These are phyloP conservation scores for Amphiura filiformis DNA, from an alignment of 35 echinoderm and acorn worm species.

Conservation along the genomic window DNA sequence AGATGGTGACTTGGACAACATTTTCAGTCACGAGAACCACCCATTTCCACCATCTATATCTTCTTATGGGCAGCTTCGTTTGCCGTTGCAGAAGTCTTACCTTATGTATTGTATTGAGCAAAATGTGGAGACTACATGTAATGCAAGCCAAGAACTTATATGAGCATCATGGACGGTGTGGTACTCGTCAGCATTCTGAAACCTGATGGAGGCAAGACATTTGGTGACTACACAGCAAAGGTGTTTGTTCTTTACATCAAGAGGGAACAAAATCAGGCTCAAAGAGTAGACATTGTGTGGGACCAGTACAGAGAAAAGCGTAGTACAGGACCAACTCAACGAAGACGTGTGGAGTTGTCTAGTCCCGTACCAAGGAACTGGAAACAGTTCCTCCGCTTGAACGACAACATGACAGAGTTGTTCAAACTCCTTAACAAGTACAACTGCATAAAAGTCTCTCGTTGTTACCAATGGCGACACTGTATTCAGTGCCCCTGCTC, in stretches of 20 bases:
- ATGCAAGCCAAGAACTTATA: constrained; percentile 24
- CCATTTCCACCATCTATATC: constrained; percentile 22
- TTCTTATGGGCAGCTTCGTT: constrained; percentile 20
- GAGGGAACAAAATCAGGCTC: background rate
- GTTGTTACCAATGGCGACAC: constrained; percentile 14
- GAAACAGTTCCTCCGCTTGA: constrained; percentile 37
- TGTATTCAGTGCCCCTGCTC: constrained; percentile 1
- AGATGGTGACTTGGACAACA: no score
- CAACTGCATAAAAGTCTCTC: background rate
- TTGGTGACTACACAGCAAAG: constrained; percentile 12
- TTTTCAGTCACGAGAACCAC: constrained; percentile 55
- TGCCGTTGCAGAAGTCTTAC: background rate
- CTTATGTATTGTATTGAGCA: background rate
- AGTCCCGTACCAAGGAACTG: constrained; percentile 31
- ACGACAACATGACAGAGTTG: constrained; percentile 24
- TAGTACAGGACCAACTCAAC: constrained; percentile 28
- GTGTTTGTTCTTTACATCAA: constrained; percentile 27
- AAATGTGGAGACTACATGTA: background rate
- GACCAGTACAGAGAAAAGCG: constrained; percentile 36
- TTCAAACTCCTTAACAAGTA: constrained; percentile 18
- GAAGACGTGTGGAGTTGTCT: constrained; percentile 21
- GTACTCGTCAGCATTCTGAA: constrained; percentile 16
- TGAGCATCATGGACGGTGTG: constrained; percentile 30
- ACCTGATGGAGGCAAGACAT: constrained; percentile 26
- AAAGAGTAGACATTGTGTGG: constrained; percentile 27